Evolutionary conservation across 2,113 vertebrate species (phyloP), one percentile per base, ranked within the genome.

Genomic region (Eolophus roseicapilla): DNA sequence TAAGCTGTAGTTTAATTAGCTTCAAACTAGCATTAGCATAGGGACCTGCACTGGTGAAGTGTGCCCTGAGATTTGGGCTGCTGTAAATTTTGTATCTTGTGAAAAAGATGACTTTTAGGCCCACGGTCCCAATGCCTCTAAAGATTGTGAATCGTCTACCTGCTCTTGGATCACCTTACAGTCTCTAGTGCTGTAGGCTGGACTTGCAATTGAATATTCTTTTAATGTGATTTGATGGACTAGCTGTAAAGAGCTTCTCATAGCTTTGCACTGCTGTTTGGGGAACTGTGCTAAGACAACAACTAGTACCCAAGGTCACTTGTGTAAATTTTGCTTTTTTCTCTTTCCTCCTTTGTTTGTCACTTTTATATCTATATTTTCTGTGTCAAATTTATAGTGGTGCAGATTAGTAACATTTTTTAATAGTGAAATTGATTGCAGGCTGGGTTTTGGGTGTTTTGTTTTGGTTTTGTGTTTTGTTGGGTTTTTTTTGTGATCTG

Each of bases 51-150:
- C 20, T 60, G 35, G 3, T 71, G 37, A 27, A 7, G 8, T 16
- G 27, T 73, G 47, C 41, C 57, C 27, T 50, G 62, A 77, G n/a
- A 23, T 80, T 64, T 70, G 52, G 24, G 31, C 59, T 77, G 31
- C 67, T 52, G 4, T 49, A 28, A 27, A 11, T 86, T 50, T 90
- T 86, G 14, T 67, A 5, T 89, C 7, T 68, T 60, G 33, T 0
- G 20, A 24, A 82, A 89, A 78, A 63, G 16, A 41, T 13, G 20
- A 53, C 35, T 43, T 77, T 4, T 67, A 33, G 33, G 35, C 27
- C 29, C 31, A 1, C 0, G 0, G 10, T 71, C 43, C 17, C 35
- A 76, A 5, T 3, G 5, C 12, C 64, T 69, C 7, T 28, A 29
- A 67, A 19, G 13, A 29, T 6, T 60, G 2, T 50, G 31, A 74